Base-by-base conservation (phyloP, 2,113 vertebrate species). In the Quiscalus mexicanus region DNA sequence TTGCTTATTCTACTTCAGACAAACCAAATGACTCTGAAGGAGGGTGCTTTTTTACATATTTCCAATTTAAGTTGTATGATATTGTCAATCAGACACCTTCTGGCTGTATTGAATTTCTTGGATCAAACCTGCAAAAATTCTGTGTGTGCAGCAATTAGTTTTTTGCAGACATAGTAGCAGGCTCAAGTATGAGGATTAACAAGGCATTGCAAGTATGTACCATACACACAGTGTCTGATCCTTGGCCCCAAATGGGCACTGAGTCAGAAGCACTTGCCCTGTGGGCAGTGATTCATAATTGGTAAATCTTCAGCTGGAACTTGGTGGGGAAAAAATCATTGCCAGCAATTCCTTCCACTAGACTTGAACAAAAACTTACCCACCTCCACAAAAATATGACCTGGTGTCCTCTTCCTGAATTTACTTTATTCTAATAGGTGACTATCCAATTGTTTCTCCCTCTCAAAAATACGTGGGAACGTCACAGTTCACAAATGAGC, bases 31-130 rank as follows among this genome's bases (percentile, higher is more conserved):
- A 37, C 20, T 55, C 35, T 82, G 65, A 82, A 64, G 31, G 16
- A 55, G 5, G 12, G n/a, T 23, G 6, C 25, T 23, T 90, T 81
- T 75, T 79, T 67, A 20, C 4, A 1, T 21, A 30, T 33, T 14
- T 75, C 33, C 47, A 59, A 13, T 25, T 67, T 14, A 30, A 27
- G 10, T 28, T 89, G 27, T 47, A 1, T 49, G 15, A 18, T n/a
- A 3, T 0, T 79, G 39, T 49, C 44, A 70, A 0, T 71, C 0
- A 8, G 28, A 25, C 31, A 12, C 37, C 24, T 87, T 79, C 27
- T 52, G 80, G 10, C 65, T 76, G 8, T 67, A 3, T 49, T 73
- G 14, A 3, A 5, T 59, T 80, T 78, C 44, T 79, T 67, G 45
- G 44, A 8, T 80, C 12, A 86, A 77, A 21, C 22, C 23, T 67